phyloP scores from a whole-genome alignment of 1,140 invertebrate genomes.

The Dreissena polymorpha region DNA sequence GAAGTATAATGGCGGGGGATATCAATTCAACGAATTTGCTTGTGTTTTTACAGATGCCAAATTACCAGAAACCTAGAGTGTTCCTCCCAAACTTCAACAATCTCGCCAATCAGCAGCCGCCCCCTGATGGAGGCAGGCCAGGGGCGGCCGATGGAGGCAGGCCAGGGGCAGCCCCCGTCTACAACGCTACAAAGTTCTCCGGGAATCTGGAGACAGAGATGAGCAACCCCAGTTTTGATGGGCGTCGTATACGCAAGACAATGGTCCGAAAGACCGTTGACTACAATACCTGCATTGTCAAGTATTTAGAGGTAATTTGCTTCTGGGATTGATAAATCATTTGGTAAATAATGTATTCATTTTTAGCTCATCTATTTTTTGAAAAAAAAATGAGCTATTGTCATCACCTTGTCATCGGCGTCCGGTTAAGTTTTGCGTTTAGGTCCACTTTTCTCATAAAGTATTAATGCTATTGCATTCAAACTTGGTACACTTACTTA shows the following conservation, averaged over 20 bases:
- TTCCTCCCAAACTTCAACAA: slow-evolving; percentile 25
- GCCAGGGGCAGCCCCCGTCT: slow-evolving; percentile 17
- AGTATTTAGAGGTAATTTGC: slow-evolving; percentile 89
- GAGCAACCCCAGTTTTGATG: slow-evolving; percentile 78
- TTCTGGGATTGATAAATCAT: slow-evolving; percentile 12
- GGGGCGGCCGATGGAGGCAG: slow-evolving; percentile 4
- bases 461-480: too few species aligned
- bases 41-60: slow-evolving; percentile 36
- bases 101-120: neutral
- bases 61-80: slow-evolving; percentile 49
- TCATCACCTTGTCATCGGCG: too few species aligned
- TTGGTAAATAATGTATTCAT: neutral
- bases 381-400: too few species aligned
- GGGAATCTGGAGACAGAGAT: neutral
- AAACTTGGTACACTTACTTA: too few species aligned
- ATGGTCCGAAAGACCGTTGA: slow-evolving; percentile 99
- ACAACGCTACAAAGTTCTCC: slow-evolving; percentile 39
- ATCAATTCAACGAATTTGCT: too few species aligned
- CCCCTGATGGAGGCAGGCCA: neutral
- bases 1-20: too few species aligned
- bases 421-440: too few species aligned
- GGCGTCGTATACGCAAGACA: slow-evolving; percentile 96
- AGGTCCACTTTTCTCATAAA: too few species aligned
- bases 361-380: too few species aligned
- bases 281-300: slow-evolving; percentile 98